phyloP scores from a whole-genome alignment of 1,140 invertebrate species.

The Drosophila pruinosa region DNA sequence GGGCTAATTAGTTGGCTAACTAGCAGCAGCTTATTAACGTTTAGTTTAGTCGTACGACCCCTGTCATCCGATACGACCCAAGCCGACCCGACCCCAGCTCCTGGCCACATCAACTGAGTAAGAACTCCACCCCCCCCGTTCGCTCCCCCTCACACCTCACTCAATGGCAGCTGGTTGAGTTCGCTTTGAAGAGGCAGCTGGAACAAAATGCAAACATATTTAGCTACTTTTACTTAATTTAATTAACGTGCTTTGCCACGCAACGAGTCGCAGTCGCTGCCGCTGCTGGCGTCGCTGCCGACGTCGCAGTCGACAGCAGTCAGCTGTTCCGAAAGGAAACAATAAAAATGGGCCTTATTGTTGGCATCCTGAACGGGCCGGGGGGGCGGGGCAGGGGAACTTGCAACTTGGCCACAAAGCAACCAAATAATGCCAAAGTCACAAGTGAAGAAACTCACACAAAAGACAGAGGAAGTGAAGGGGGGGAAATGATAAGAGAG shows the following conservation, averaged over 20 bases:
- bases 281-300: slow-evolving; percentile 2
- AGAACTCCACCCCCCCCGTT: neutral
- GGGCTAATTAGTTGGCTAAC: neutral
- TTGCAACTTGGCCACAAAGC: slow-evolving; percentile 36
- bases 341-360: slow-evolving; percentile 77
- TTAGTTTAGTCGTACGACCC: slow-evolving; percentile 4
- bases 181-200: slow-evolving; percentile 5
- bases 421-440: slow-evolving; percentile 40
- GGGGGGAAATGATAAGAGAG: slow-evolving; percentile 2
- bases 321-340: slow-evolving; percentile 75
- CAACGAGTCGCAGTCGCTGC: slow-evolving; percentile 25
- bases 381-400: neutral
- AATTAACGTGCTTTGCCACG: slow-evolving; percentile 71
- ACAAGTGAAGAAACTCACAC: slow-evolving; percentile 7
- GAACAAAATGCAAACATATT: slow-evolving; percentile 66
- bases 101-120: neutral
- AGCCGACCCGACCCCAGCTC: neutral
- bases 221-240: slow-evolving; percentile 80
- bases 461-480: slow-evolving; percentile 4
- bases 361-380: slow-evolving; percentile 75
- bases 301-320: slow-evolving; percentile 32
- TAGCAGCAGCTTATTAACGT: slow-evolving; percentile 21
- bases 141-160: neutral
- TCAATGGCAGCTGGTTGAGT: neutral
- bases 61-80: neutral